Base-by-base conservation (phyloP, 2,797 vertebrate genomes). In the Oryzias dopingdopingensis region DNA sequence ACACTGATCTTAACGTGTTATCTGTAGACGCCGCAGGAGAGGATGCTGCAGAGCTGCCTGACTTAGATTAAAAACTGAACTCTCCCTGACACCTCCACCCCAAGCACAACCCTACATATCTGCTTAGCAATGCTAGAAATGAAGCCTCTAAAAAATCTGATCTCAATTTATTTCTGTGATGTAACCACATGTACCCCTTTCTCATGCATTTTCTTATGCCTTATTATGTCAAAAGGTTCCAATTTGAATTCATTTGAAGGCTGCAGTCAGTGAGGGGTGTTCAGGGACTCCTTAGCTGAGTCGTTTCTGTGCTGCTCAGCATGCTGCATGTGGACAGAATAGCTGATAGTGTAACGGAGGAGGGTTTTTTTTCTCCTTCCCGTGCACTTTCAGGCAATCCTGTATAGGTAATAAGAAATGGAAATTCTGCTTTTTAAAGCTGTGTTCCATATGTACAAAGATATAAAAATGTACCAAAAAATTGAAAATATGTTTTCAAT, bases 51-150 rank as follows among this genome's bases (percentile, higher is more conserved):
- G 71, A 68, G 71, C 86, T 87, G 80, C 59, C 61, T 1, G 58
- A 68, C 76, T 72, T 82, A 90, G 87, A 90, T 89, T 90, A 89
- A 72, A 81, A 63, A 52, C 64, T 7, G 46, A 42, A 66, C 37
- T 67, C 75, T 74, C 79, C 76, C 67, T 24, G 26, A 41, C 49
- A 70, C 61, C 56, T 42, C 57, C 70, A 68, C 68, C 79, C 70
- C 47, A 32, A 1, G 46, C 14, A 23, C 52, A 50, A 44, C 15
- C 44, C 46, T 62, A 44, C 22, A 2, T 48, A 17, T 60, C 1
- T 42, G 49, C 14, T 41, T 13, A 50, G 23, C 20, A 26, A 48
- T n/a, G 52, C 16, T 26, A 14, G 13, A 32, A 40, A 42, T 42
- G 22, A 41, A 42, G 23, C 43, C 44, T 47, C 44, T 43, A 37